These are phyloP conservation scores for Eupithecia exiguata DNA, from an alignment of 2,888 invertebrate species.

Conservation along the genomic window DNA sequence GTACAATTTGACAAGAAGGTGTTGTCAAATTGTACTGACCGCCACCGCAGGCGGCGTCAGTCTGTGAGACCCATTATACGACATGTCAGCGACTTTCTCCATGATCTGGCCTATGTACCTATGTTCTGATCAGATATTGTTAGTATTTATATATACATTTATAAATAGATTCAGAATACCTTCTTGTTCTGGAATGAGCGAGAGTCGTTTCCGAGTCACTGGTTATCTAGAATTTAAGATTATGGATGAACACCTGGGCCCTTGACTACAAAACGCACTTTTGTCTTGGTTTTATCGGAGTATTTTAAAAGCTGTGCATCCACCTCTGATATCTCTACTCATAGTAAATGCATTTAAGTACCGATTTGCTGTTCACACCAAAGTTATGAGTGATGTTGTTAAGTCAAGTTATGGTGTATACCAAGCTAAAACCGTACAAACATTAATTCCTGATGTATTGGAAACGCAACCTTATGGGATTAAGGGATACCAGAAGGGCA, in stretches of 20 bases:
- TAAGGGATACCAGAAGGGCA: not conserved
- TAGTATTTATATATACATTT: too few relatives aligned
- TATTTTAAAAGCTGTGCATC: not conserved
- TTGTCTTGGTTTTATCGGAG: not conserved
- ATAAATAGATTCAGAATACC: conserved; percentile 10
- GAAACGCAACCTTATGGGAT: not conserved
- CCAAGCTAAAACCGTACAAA: not conserved
- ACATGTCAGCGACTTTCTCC: too few relatives aligned
- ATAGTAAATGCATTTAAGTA: not conserved
- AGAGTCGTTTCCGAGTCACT: not conserved
- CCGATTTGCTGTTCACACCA: not conserved
- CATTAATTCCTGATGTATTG: not conserved
- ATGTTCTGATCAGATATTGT: too few relatives aligned
- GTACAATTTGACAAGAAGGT: too few relatives aligned
- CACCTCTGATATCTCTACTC: not conserved
- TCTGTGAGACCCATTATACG: too few relatives aligned
- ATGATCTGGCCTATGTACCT: too few relatives aligned
- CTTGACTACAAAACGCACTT: not conserved
- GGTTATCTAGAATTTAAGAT: not conserved
- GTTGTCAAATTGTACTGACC: too few relatives aligned
- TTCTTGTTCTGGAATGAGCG: conserved; percentile 34
- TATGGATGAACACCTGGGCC: not conserved
- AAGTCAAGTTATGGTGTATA: not conserved
- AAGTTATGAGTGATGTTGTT: not conserved
- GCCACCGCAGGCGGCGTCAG: too few relatives aligned